A percentile compares a stretch with the other conserved stretches of the same genome.
These are phyloP conservation scores for Apodemus speciosus DNA, from an alignment of 2,113 vertebrate species.

Conservation along the genomic window DNA sequence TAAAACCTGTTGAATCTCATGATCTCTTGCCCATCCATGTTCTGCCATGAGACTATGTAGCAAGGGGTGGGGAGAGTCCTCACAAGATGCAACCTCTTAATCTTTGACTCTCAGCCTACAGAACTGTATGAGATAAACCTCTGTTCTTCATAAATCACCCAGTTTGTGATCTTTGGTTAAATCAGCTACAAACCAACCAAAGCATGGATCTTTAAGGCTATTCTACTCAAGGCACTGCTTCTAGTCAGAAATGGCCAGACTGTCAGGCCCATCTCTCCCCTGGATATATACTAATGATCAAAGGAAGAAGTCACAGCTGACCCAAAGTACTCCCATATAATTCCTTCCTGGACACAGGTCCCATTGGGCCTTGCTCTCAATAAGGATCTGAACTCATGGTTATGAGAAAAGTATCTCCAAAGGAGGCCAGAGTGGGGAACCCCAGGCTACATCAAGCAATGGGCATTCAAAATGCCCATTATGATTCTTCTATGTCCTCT, in stretches of 20 bases:
- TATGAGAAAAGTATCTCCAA: background rate
- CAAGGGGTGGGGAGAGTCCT: background rate
- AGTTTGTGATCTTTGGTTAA: background rate
- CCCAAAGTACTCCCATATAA: background rate
- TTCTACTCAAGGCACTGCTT: background rate
- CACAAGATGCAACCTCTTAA: background rate
- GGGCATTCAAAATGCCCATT: background rate
- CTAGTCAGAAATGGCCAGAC: background rate
- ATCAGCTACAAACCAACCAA: background rate
- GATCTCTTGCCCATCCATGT: background rate
- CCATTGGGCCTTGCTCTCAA: background rate
- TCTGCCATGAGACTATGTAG: background rate
- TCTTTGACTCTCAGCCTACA: background rate
- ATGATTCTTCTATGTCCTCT: background rate
- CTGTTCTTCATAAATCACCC: background rate
- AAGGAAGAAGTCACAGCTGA: background rate
- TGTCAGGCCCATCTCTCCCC: background rate
- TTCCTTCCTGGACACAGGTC: background rate
- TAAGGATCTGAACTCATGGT: background rate
- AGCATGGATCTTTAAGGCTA: background rate
- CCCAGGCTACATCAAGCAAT: background rate
- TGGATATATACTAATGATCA: background rate
- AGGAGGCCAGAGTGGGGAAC: background rate
- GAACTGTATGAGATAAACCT: background rate
- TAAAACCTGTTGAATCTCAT: background rate